Base-by-base conservation (phyloP, 2,113 vertebrate species). In the Megalops atlanticus region DNA sequence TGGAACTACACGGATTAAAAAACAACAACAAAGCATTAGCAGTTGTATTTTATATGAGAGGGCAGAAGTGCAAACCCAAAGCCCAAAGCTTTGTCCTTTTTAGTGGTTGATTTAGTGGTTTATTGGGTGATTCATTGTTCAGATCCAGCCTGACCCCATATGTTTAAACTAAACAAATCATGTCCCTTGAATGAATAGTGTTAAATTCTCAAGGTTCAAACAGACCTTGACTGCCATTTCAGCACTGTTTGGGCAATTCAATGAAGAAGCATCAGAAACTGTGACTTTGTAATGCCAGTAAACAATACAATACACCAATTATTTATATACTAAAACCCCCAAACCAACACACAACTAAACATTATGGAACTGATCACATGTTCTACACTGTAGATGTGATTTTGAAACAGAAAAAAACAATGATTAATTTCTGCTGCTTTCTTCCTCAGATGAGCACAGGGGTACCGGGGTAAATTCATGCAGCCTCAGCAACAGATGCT, bases 401-500 rank as follows among this genome's bases (percentile, higher is more conserved):
- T 64, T 31, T 31, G 4, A 64, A 64, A 64, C 31, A 24, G 58
- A 64, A 64, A 64, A 64, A 24, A n/a, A 6, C 2, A n/a, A 64
- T 64, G 31, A 64, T 64, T 27, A 64, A 64, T 64, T 64, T 24
- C 58, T 24, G 18, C 58, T 10, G n/a, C 58, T 64, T 10, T 64
- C n/a, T 36, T 38, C 77, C 24, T 64, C 43, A 52, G 77, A 47
- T 78, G 39, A 52, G 12, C 49, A 27, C 15, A n/a, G 21, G 24
- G 24, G 39, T 38, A 35, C 40, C 14, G 54, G 68, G 36, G 11
- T 54, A 45, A 77, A 18, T 27, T 31, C 18, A 16, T 31, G 35
- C 15, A 52, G 41, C n/a, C 15, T 27, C 76, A 73, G 80, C 78
- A 78, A 72, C 81, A 82, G 76, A 78, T 78, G 81, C 74, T 82